These are phyloP conservation scores for Oasisia sp. DNA, from an alignment of 2,888 invertebrate genomes.

Conservation along the genomic window DNA sequence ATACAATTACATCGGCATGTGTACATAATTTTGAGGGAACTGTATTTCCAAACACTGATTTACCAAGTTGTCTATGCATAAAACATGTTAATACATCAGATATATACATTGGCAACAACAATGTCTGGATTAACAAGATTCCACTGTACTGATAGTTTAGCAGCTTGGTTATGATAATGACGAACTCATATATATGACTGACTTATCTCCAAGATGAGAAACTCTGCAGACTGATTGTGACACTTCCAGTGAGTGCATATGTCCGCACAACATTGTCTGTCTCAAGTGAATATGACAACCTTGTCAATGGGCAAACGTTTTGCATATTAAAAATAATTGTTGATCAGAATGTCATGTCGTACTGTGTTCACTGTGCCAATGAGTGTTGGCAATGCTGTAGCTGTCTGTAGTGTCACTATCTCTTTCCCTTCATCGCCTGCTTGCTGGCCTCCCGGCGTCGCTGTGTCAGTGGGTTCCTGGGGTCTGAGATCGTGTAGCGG, in stretches of 20 bases:
- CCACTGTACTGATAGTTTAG: no score
- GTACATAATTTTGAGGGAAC: no score
- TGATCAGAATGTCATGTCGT: background rate
- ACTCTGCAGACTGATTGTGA: background rate
- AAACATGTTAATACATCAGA: no score
- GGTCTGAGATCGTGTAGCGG: conserved; percentile 97
- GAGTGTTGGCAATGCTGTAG: background rate
- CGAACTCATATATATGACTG: background rate
- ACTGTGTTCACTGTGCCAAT: background rate
- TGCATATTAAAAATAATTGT: background rate
- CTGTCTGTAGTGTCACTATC: background rate
- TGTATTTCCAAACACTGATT: no score
- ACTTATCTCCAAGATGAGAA: background rate
- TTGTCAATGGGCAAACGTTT: background rate
- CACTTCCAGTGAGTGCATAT: background rate
- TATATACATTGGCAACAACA: no score
- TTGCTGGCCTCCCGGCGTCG: conserved; percentile 77
- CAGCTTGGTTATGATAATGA: no score
- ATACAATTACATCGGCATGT: no score
- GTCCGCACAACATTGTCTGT: background rate
- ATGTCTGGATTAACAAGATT: no score
- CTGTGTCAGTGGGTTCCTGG: conserved; percentile 92
- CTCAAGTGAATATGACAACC: background rate
- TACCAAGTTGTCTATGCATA: no score
- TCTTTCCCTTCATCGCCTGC: conserved; percentile 30